Evolutionary conservation across 2,113 vertebrate species (phyloP).

Genomic region (Xiphophorus maculatus): DNA sequence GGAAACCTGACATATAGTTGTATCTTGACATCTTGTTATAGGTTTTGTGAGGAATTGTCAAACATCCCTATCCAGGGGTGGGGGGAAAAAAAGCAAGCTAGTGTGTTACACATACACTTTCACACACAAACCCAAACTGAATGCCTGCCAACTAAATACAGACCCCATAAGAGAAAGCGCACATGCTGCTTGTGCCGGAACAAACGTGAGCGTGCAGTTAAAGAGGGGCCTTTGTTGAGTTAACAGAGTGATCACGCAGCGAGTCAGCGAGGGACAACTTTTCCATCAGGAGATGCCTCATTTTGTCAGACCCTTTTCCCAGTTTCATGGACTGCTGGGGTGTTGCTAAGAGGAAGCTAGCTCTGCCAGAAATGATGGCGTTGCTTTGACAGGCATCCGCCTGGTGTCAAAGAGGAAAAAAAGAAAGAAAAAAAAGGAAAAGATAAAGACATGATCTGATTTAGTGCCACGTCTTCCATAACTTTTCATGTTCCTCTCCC

Average conservation of each 20-base stretch:
- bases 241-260: conserved; percentile 40
- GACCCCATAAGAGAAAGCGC: conserved; percentile 22
- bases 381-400: conserved; percentile 53
- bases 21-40: conserved; percentile 31
- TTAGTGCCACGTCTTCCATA: conserved; percentile 46
- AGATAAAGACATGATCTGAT: conserved; percentile 60
- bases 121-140: conserved; percentile 15
- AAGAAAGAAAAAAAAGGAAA: background rate
- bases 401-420: conserved; percentile 45
- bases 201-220: conserved; percentile 21
- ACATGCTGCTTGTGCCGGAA: conserved; percentile 30
- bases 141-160: conserved; percentile 9
- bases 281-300: conserved; percentile 51
- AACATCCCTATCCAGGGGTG: background rate
- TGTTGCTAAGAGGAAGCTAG: conserved; percentile 56
- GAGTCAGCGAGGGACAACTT: conserved; percentile 48
- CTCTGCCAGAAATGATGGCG: conserved; percentile 54
- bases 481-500: conserved; percentile 35
- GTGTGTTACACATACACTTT: conserved; percentile 7
- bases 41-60: conserved; percentile 25
- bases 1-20: background rate
- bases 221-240: conserved; percentile 51
- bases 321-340: conserved; percentile 39
- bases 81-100: background rate
- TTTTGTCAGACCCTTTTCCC: conserved; percentile 49